A percentile compares a stretch with the other conserved stretches of the same genome.
Evolutionary conservation across 2,113 vertebrate species (phyloP).

Genomic region (Hippopotamus amphibius): DNA sequence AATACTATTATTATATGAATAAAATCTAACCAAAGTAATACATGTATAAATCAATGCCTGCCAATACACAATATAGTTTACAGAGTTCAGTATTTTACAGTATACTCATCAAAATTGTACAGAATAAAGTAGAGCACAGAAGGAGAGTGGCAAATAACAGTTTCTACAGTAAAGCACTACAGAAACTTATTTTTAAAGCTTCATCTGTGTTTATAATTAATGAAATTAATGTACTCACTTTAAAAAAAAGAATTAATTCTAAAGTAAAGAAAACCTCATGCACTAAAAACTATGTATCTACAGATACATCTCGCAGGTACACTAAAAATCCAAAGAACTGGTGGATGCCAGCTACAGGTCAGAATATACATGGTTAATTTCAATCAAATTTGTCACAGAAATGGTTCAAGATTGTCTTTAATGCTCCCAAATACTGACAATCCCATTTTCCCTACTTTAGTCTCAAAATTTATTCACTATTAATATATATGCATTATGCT

Average conservation of each 20-base stretch:
- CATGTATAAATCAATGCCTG: background rate
- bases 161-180: background rate
- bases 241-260: background rate
- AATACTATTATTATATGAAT: background rate
- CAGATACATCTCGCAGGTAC: background rate
- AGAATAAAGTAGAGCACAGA: background rate
- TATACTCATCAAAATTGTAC: background rate
- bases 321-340: background rate
- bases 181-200: background rate
- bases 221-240: background rate
- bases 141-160: background rate
- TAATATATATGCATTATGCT: background rate
- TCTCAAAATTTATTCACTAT: background rate
- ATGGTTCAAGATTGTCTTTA: background rate
- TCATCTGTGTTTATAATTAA: background rate
- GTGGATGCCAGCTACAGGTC: background rate
- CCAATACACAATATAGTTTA: background rate
- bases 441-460: background rate
- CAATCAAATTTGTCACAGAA: slow-evolving; percentile 6
- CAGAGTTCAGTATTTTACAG: background rate
- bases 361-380: slow-evolving; percentile 40
- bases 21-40: background rate
- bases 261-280: background rate
- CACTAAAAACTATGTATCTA: background rate
- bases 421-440: background rate